Conservation (phyloP, 2,888 invertebrate species). For the Cacoxenus indagator region DNA sequence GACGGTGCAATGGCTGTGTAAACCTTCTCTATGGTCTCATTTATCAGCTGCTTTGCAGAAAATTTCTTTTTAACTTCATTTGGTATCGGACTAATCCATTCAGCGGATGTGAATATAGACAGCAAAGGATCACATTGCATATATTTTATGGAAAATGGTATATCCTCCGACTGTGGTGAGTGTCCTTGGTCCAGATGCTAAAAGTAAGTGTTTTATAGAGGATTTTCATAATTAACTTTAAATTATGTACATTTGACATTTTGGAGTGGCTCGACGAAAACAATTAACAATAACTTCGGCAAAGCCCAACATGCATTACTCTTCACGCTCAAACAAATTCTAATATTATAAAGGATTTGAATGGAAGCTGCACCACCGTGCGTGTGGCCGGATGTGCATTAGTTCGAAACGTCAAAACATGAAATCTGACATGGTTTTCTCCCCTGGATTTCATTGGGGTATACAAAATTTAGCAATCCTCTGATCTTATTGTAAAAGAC, state of each 20-base stretch:
- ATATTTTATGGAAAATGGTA: conserved; percentile 52
- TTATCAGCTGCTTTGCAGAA: conserved; percentile 50
- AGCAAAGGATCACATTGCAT: conserved; percentile 50
- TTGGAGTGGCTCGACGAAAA: background rate
- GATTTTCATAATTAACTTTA: background rate
- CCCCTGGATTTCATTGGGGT: too few relatives aligned
- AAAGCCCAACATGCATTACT: too few relatives aligned
- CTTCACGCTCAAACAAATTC: too few relatives aligned
- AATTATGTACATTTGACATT: background rate
- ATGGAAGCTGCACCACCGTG: too few relatives aligned
- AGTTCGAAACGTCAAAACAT: too few relatives aligned
- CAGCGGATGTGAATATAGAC: conserved; percentile 60
- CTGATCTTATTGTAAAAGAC: too few relatives aligned
- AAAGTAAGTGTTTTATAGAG: too few relatives aligned
- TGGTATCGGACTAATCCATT: conserved; percentile 51
- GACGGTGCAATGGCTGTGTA: conserved; percentile 48
- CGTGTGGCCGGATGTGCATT: too few relatives aligned
- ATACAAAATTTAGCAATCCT: too few relatives aligned
- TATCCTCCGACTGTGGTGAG: conserved; percentile 60
- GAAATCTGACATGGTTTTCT: too few relatives aligned
- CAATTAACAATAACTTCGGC: too few relatives aligned
- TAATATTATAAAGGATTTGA: too few relatives aligned
- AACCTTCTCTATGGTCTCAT: conserved; percentile 53
- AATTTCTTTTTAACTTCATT: conserved; percentile 53
- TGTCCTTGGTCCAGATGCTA: conserved; percentile 57